These are phyloP conservation scores for Troides oblongomaculatus DNA, from an alignment of 2,888 invertebrate genomes.

Conservation along the genomic window DNA sequence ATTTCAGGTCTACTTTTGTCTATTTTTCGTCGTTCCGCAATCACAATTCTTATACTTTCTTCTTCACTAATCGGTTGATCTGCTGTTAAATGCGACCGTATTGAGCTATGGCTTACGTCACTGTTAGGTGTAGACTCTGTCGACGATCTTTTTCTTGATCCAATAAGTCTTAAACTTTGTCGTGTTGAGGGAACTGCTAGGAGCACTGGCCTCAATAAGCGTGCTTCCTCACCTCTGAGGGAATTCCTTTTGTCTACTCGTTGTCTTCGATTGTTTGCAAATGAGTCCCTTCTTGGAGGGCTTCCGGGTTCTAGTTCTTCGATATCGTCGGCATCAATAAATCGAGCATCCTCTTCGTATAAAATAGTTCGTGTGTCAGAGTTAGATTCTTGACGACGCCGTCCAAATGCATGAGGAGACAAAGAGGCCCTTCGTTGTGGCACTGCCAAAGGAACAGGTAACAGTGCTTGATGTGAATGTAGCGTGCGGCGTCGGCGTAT, in stretches of 20 bases:
- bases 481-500: conserved; percentile 78
- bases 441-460: conserved; percentile 57
- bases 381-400: conserved; percentile 74
- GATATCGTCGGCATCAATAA: conserved; percentile 80
- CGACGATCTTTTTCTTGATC: conserved; percentile 55
- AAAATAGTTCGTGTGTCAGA: conserved; percentile 67
- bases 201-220: conserved; percentile 64
- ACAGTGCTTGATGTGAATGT: conserved; percentile 81
- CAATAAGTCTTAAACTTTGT: conserved; percentile 52
- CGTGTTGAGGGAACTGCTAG: conserved; percentile 64
- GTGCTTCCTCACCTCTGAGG: conserved; percentile 68
- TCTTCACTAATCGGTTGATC: conserved; percentile 65
- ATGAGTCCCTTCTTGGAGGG: conserved; percentile 70
- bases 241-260: conserved; percentile 70
- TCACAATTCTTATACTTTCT: conserved; percentile 81
- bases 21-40: conserved; percentile 80
- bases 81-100: conserved; percentile 46
- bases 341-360: conserved; percentile 78
- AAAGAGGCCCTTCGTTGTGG: conserved; percentile 80
- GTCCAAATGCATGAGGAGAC: conserved; percentile 73
- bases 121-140: conserved; percentile 56
- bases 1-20: conserved; percentile 67
- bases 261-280: conserved; percentile 74
- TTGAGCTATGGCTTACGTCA: conserved; percentile 50
- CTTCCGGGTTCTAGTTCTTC: conserved; percentile 73